Evolutionary conservation across 2,797 vertebrate genomes (phyloP).

Genomic region (Discoglossus pictus): DNA sequence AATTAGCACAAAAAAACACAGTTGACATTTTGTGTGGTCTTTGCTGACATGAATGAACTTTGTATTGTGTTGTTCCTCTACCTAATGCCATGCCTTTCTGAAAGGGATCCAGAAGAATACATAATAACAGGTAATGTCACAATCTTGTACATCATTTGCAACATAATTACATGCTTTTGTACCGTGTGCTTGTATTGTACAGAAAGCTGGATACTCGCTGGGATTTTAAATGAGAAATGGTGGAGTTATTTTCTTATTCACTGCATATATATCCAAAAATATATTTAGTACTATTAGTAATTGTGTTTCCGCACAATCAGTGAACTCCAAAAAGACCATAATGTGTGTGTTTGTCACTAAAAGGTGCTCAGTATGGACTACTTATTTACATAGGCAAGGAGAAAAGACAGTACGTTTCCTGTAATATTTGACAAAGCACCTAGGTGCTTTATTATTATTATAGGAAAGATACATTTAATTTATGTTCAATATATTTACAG

Average conservation of each 20-base stretch:
- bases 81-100: slow-evolving; percentile 25
- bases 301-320: too few species aligned
- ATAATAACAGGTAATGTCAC: slow-evolving; percentile 49
- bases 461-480: too few species aligned
- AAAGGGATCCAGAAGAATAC: slow-evolving; percentile 24
- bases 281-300: too few species aligned
- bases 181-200: slow-evolving; percentile 5
- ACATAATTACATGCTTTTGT: slow-evolving; percentile 36
- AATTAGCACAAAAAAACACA: slow-evolving; percentile 26
- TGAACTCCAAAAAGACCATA: too few species aligned
- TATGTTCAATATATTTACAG: too few species aligned
- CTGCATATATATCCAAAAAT: too few species aligned
- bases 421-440: too few species aligned
- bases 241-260: not conserved
- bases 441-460: too few species aligned
- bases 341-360: too few species aligned
- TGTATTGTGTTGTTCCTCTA: slow-evolving; percentile 33
- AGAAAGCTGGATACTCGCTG: slow-evolving; percentile 6
- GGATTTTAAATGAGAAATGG: not conserved
- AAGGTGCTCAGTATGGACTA: too few species aligned
- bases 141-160: slow-evolving; percentile 30
- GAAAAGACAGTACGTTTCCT: too few species aligned
- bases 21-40: slow-evolving; percentile 15
- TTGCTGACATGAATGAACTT: slow-evolving; percentile 42
- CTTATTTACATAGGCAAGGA: too few species aligned